These are phyloP conservation scores for Bombyx mandarina DNA, from an alignment of 1,140 invertebrate genomes.

Conservation along the genomic window DNA sequence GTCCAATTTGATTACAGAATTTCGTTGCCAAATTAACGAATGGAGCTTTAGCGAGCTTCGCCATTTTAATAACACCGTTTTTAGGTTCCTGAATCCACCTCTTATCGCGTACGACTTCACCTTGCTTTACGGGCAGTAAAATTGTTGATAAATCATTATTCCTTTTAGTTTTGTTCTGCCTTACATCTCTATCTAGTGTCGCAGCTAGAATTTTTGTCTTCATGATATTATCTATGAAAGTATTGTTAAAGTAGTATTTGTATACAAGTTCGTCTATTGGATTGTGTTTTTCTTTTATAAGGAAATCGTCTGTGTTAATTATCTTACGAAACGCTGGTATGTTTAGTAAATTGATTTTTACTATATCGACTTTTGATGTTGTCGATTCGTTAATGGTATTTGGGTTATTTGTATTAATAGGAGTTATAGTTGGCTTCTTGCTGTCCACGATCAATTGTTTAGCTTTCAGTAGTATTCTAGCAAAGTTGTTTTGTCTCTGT, in stretches of 20 bases:
- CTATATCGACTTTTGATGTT: too few relatives aligned
- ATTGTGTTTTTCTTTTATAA: conserved; percentile 47
- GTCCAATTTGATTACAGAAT: conserved; percentile 52
- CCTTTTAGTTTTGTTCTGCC: conserved; percentile 25
- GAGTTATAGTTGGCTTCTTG: conserved; percentile 18
- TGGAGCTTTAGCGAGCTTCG: conserved; percentile 22
- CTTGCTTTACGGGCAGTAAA: conserved; percentile 29
- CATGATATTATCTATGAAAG: conserved; percentile 50
- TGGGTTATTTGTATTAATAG: conserved; percentile 9
- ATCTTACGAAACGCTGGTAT: conserved; percentile 28
- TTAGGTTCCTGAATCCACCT: conserved; percentile 43
- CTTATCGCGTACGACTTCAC: conserved; percentile 20
- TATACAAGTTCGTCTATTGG: conserved; percentile 54
- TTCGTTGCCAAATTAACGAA: conserved; percentile 42
- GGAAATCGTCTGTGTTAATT: conserved; percentile 36
- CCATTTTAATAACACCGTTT: conserved; percentile 17
- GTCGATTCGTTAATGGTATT: neutral
- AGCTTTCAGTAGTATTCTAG: conserved; percentile 45
- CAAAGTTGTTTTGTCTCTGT: conserved; percentile 47
- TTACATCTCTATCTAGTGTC: conserved; percentile 14
- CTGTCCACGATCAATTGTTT: conserved; percentile 30
- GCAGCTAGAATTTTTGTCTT: conserved; percentile 34
- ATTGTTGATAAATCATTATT: conserved; percentile 42
- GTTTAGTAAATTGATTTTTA: conserved; percentile 40
- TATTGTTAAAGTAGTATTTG: conserved; percentile 62